Base-by-base conservation (phyloP, 2,797 vertebrate genomes). In the Notolepis coatsorum region DNA sequence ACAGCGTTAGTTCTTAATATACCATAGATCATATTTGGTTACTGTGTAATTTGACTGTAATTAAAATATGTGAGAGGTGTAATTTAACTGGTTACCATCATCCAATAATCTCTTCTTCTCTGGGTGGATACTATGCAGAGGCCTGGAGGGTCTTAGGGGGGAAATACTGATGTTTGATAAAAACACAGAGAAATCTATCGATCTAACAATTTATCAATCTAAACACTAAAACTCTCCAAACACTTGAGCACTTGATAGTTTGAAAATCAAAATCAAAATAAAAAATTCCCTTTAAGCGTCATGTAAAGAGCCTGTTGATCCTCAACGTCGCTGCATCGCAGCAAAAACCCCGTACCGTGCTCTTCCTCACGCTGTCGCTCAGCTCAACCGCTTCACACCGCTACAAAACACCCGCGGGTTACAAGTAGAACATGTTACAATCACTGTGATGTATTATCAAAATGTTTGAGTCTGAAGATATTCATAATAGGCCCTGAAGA, bases 191-290 rank as follows among this genome's bases (percentile, higher is more conserved):
- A 61, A 30, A 67, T 60, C 0, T 53, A 77, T 60, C 10, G 17
- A 25, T 27, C 24, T 23, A 75, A 79, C n/a, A n/a, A n/a, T n/a
- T n/a, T n/a, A n/a, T 72, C 37, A 8, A 27, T 56, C 80, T 80
- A 71, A 83, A 77, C n/a, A 12, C 70, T 72, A 62, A 61, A 77
- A 72, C 46, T 78, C 70, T 60, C 75, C 61, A 66, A 83, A 85
- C 65, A 65, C 63, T 77, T 79, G 6, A 90, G 79, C 80, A 84
- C 84, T 90, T 78, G 74, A 84, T 84, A 73, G 71, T 75, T 48
- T 73, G n/a, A 72, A n/a, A 80, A 81, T 71, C 50, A 79, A 71
- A 81, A 64, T 39, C n/a, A 62, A 28, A 38, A 56, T 61, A 1
- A 43, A 23, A 42, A 28, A 60, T 64, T 82, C 80, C 78, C 81